Evolutionary conservation across 2,797 vertebrate species (phyloP).

Genomic region (Chiroxiphia lanceolata): DNA sequence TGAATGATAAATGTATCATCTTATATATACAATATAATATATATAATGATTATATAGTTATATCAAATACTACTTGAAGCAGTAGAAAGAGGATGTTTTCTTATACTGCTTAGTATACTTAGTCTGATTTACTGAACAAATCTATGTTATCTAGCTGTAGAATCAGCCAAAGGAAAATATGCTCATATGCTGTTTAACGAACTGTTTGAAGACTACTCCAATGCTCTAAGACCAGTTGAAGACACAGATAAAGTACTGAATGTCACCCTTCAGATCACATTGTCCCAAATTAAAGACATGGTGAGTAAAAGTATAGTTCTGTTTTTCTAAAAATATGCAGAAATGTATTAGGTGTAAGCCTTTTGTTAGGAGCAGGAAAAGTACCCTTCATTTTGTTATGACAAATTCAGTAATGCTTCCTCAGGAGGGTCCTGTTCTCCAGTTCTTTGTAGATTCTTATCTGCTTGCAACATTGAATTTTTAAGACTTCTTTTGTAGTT

Average conservation of each 20-base stretch:
- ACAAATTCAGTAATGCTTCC: not conserved
- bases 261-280: slow-evolving; percentile 93
- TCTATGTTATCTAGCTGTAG: slow-evolving; percentile 73
- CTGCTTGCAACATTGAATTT: not conserved
- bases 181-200: slow-evolving; percentile 90
- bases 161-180: slow-evolving; percentile 89
- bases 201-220: slow-evolving; percentile 92
- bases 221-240: slow-evolving; percentile 91
- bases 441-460: not conserved
- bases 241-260: slow-evolving; percentile 94
- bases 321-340: not conserved
- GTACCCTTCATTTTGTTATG: not conserved
- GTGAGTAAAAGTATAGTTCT: slow-evolving; percentile 73
- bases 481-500: not conserved
- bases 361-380: not conserved
- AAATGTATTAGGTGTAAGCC: not conserved
- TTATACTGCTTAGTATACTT: not conserved
- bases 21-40: not conserved
- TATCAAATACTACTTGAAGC: not conserved
- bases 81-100: not conserved
- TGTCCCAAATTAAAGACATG: slow-evolving; percentile 99
- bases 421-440: not conserved
- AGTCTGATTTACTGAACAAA: not conserved
- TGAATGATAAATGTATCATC: not conserved
- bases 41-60: not conserved